A percentile compares a stretch with the other conserved stretches of the same genome.
Evolutionary conservation across 1,140 invertebrate species (phyloP).

Genomic region (Phymastichus coffea): DNA sequence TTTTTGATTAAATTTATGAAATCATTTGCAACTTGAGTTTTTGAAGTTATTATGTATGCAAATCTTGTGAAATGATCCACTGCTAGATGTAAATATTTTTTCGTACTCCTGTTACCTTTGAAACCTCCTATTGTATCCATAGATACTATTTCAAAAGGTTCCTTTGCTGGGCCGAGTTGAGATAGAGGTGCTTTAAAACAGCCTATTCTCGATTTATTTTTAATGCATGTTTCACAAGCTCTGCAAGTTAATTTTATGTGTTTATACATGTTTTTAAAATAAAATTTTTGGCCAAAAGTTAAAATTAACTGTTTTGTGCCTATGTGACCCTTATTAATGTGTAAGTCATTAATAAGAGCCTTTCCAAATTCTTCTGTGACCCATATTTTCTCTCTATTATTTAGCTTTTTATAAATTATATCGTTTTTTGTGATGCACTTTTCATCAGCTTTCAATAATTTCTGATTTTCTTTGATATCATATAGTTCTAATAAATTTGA

Average conservation of each 20-base stretch:
- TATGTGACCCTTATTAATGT: slow-evolving; percentile 19
- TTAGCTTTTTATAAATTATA: slow-evolving; percentile 27
- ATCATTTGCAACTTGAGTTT: no score
- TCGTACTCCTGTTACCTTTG: slow-evolving; percentile 27
- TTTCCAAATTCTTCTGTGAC: slow-evolving; percentile 26
- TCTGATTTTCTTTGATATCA: slow-evolving; percentile 20
- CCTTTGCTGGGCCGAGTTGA: slow-evolving; percentile 20
- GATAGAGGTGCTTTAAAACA: slow-evolving; percentile 20
- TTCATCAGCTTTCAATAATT: slow-evolving; percentile 11
- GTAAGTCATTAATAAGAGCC: slow-evolving; percentile 11
- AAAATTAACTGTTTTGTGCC: no score
- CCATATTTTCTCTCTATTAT: slow-evolving; percentile 33
- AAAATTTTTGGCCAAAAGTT: no score
- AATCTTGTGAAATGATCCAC: slow-evolving; percentile 41
- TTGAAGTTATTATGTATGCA: slow-evolving; percentile 42
- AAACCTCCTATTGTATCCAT: slow-evolving; percentile 17
- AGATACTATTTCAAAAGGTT: slow-evolving; percentile 23
- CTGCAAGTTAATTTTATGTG: no score
- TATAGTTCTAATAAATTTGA: slow-evolving; percentile 18
- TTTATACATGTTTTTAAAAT: no score
- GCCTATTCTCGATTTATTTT: slow-evolving; percentile 27
- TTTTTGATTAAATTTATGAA: not conserved
- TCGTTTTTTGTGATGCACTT: slow-evolving; percentile 24
- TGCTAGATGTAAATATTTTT: slow-evolving; percentile 40
- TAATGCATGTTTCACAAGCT: slow-evolving; percentile 28